phyloP scores from a whole-genome alignment of 2,888 invertebrate species.

The Epinotia demarniana region DNA sequence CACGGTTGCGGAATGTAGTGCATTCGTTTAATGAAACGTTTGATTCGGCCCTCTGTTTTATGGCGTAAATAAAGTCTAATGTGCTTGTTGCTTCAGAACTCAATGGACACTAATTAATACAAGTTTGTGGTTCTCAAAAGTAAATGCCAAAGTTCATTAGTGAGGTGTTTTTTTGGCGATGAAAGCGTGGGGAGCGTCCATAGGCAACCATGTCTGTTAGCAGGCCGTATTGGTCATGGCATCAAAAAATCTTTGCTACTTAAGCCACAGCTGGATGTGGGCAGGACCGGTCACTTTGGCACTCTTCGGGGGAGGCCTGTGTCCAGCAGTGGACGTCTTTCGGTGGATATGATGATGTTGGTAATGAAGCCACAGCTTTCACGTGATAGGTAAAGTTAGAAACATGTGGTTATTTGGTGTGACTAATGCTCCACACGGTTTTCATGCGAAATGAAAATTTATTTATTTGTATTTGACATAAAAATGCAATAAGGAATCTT shows the following conservation, averaged over 20 bases:
- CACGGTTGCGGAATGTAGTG: conserved; percentile 70
- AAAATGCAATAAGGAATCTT: no score
- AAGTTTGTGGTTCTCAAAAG: background rate
- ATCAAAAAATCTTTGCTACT: background rate
- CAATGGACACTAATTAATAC: background rate
- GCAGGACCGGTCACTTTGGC: no score
- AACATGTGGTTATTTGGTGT: background rate
- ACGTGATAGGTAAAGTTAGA: background rate
- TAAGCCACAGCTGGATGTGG: background rate
- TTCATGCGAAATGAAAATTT: no score
- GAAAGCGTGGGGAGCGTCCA: no score
- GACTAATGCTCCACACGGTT: background rate
- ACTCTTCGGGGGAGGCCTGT: no score
- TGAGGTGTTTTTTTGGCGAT: background rate
- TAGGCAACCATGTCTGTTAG: no score
- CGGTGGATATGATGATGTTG: no score
- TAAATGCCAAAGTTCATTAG: background rate
- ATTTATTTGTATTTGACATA: no score
- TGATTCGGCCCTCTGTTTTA: conserved; percentile 29
- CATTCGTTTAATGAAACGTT: conserved; percentile 33
- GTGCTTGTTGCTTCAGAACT: conserved; percentile 23
- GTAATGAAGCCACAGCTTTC: background rate
- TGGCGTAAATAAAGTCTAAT: conserved; percentile 18
- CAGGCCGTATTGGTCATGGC: background rate
- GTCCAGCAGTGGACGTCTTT: no score